A percentile compares a stretch with the other conserved stretches of the same genome.
Conservation (phyloP, 2,797 vertebrate genomes). For the Sarcoramphus papa region DNA sequence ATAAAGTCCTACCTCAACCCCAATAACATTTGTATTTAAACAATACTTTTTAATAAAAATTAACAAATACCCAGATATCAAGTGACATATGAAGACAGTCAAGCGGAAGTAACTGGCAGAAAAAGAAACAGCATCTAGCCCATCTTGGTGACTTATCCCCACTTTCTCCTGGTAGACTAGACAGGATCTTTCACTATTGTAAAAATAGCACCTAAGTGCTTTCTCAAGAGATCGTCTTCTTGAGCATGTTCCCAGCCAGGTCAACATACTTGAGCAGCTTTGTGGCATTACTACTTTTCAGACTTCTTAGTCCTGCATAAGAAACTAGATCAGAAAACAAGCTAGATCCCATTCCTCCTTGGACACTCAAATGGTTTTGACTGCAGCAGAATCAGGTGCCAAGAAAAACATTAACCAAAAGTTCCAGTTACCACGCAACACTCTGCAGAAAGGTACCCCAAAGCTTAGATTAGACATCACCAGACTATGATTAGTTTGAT, state of each 20-base stretch:
- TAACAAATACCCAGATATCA: not conserved
- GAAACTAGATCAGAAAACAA: not conserved
- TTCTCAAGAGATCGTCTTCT: not conserved
- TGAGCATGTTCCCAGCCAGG: not conserved
- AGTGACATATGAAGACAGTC: not conserved
- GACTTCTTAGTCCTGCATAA: not conserved
- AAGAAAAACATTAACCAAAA: not conserved
- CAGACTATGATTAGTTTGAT: not conserved
- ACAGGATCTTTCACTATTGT: not conserved
- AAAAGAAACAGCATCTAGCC: not conserved
- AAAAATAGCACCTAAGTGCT: not conserved
- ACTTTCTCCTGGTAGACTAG: not conserved
- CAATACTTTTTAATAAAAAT: not conserved
- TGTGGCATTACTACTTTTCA: not conserved
- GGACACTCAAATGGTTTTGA: not conserved
- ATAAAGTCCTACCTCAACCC: not conserved
- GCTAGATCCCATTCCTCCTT: not conserved
- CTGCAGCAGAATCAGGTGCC: not conserved
- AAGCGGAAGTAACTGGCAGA: not conserved
- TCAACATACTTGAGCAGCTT: not conserved
- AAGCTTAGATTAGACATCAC: not conserved
- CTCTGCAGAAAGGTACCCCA: not conserved
- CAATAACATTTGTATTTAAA: not conserved
- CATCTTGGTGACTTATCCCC: not conserved
- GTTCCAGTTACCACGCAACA: not conserved